Evolutionary conservation across 2,888 invertebrate species (phyloP), one percentile per base, ranked within the genome.

Genomic region (Lissocephala sabroskyi): DNA sequence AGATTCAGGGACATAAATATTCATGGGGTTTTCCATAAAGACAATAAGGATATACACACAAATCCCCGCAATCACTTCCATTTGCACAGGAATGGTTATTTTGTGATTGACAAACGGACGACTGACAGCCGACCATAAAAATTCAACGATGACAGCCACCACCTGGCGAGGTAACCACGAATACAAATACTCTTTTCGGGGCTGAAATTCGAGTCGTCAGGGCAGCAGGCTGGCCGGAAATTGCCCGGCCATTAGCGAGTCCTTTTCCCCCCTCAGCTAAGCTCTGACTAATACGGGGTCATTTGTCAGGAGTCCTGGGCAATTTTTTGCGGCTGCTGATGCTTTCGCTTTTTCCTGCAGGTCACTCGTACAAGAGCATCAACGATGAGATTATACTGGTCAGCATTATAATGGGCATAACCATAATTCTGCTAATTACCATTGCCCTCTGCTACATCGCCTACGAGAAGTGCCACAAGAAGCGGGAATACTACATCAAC

Each of bases 331-430:
- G 7, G 26, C 17, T 28, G 6, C 2, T 30, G 11, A 41, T 47
- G 13, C 5, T 29, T 7, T 23, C 19, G 36, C 30, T 9, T 28
- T 32, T 56, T 53, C 59, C 81, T 83, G 13, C 87, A 93, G 93
- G 92, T 52, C 90, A 91, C 74, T 91, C 91, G 40, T 91, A 92
- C 77, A 91, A 91, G 74, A 92, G 92, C 51, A 92, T 93, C 82
- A 93, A 93, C 85, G 93, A 93, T 82, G 93, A 93, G 83, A 93
- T 93, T 70, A 93, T 93, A 65, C 92, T 93, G 93, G 92, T 93
- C 75, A 93, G 93, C 85, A 92, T 93, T 81, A 92, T 92, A 53
- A 93, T 93, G 93, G 92, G 92, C 28, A 90, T 93, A 59, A 91
- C 92, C 58, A 93, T 93, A 71, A 90, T 91, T 16, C 87, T 93